Conservation (phyloP, 2,113 vertebrate species). For the Brachypodius melanocephalos region DNA sequence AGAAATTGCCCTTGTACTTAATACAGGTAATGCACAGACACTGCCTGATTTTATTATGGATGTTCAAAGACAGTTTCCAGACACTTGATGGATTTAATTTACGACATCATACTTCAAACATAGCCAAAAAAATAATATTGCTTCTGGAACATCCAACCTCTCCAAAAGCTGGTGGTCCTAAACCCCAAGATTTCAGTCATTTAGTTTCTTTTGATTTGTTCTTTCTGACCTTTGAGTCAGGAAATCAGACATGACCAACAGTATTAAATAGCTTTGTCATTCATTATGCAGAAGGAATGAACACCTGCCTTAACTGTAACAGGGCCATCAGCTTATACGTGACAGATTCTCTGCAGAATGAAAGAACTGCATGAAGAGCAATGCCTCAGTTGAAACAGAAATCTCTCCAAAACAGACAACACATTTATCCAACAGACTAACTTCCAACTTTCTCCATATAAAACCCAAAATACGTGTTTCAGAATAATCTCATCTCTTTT, state of each 20-base stretch:
- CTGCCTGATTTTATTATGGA: background rate
- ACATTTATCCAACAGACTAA: background rate
- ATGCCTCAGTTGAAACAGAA: background rate
- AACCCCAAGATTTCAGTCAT: background rate
- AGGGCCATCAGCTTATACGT: background rate
- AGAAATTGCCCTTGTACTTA: background rate
- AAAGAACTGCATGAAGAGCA: background rate
- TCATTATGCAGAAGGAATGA: background rate
- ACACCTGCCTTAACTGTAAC: background rate
- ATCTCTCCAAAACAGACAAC: background rate
- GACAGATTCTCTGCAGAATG: background rate
- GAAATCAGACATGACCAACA: background rate
- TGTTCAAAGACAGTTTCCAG: background rate
- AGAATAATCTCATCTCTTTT: background rate
- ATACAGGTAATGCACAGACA: background rate
- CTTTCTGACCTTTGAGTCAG: background rate
- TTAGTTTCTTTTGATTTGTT: background rate
- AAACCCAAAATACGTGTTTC: background rate
- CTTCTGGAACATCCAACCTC: background rate
- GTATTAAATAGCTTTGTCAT: background rate
- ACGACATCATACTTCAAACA: background rate
- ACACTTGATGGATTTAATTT: background rate
- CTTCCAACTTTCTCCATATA: background rate
- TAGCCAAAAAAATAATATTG: background rate
- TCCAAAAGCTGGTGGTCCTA: background rate